Evolutionary conservation across 2,113 vertebrate genomes (phyloP), one percentile per base, ranked within the genome.

Genomic region (Anguilla japonica): DNA sequence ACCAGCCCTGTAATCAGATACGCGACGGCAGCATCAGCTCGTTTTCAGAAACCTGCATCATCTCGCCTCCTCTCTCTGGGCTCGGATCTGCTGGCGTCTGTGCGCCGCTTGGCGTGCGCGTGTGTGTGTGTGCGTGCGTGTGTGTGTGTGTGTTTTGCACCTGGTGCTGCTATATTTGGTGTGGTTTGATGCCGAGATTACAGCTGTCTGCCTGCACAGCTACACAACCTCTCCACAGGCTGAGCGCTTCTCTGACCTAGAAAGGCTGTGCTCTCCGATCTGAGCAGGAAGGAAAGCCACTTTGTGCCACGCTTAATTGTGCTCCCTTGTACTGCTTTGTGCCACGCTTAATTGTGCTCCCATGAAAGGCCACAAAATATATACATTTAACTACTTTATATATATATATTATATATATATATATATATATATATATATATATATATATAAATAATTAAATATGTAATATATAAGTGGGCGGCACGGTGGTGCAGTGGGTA

Each of bases 171-270:
- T 75, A 75, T 75, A 75, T 75, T 75, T 34, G 71, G 71, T 75
- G 71, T 75, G 71, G 71, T 75, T 75, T 75, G 71, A 75, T 75
- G 34, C 71, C 71, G 34, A 75, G 71, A 75, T 75, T 75, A 75
- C 71, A 75, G 71, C 71, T 75, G 71, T 75, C 71, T 75, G 71
- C 71, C 71, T 75, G 34, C 71, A 75, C 71, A 75, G 71, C n/a
- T 34, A 75, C 71, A 34, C 71, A 13, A n/a, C 9, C 26, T 75
- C 71, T 14, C 34, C n/a, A 29, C 11, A 34, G 26, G 26, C 71
- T 34, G 9, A 26, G 71, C 6, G 26, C n/a, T 13, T 7, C 71
- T 34, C 71, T 75, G 71, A 75, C 71, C 71, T 75, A 75, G 71
- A 75, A 75, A 75, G n/a, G 9, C 71, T 29, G n/a, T 34, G 5